Evolutionary conservation across 1,140 invertebrate genomes (phyloP), one percentile per base, ranked within the genome.

Genomic region (Atta colombica): DNA sequence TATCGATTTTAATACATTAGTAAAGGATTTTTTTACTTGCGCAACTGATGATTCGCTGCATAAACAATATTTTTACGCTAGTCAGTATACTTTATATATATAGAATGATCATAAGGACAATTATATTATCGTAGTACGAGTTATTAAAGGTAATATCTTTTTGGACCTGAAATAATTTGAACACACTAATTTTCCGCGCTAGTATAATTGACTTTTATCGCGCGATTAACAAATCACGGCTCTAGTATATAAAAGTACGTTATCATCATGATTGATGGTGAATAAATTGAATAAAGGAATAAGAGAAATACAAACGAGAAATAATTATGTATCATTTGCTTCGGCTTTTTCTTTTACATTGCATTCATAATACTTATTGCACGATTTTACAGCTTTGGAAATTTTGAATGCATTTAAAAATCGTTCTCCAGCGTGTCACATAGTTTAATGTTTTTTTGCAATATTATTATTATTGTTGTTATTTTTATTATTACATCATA

Each of bases 191-290:
- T 18, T 61, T 63, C 21, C 53, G 60, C 63, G n/a, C 12, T n/a
- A 12, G 10, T 68, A n/a, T 88, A 89, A 80, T 89, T 88, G 81
- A 89, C 68, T 89, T 58, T 60, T 72, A 60, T 88, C 61, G 39
- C 74, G 66, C 14, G 72, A 88, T 5, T 60, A 85, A 63, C 28
- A 6, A 55, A 63, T 31, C 31, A 8, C n/a, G 31, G 21, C 63
- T 58, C 8, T 45, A 58, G 31, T 45, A 53, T 31, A 25, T 25
- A 25, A 25, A 25, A 25, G 25, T 25, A 31, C 14, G 1, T 21
- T 2, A 18, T 53, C 4, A 31, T 35, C 25, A 4, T 61, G 5
- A n/a, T 18, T n/a, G 21, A 45, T 35, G 18, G 39, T 68, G 0
- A 7, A 35, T 35, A 35, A 35, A 35, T 0, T 7, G 14, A 51